These are phyloP conservation scores for Limnothrissa miodon DNA, from an alignment of 2,113 vertebrate species.

Conservation along the genomic window DNA sequence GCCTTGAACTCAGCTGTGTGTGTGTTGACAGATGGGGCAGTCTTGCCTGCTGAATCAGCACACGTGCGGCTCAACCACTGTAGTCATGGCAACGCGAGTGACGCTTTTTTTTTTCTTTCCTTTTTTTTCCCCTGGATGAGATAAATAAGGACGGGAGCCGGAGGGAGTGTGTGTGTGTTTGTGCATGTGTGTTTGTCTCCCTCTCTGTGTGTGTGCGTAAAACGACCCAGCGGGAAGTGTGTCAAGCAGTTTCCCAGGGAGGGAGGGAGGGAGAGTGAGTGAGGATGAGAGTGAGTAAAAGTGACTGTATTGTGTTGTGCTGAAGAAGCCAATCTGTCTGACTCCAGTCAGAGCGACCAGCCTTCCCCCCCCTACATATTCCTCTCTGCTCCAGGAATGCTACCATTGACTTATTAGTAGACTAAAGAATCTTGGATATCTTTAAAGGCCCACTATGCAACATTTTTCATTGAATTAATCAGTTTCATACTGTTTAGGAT, in stretches of 20 bases:
- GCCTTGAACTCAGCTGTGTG: slow-evolving; percentile 7
- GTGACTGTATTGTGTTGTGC: neutral
- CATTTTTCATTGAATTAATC: no score
- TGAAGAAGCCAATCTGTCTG: neutral
- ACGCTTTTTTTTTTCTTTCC: slow-evolving; percentile 52
- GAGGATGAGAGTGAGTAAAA: neutral
- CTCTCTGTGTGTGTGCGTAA: slow-evolving; percentile 35
- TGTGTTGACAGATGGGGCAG: slow-evolving; percentile 57
- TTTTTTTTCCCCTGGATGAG: slow-evolving; percentile 51
- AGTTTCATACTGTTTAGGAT: neutral
- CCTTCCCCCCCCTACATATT: no score
- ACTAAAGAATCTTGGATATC: no score
- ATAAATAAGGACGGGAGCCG: slow-evolving; percentile 65
- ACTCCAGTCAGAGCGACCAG: neutral
- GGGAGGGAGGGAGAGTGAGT: slow-evolving; percentile 3
- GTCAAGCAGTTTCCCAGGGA: slow-evolving; percentile 18
- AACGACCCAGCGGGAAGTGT: slow-evolving; percentile 37
- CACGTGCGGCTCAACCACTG: slow-evolving; percentile 61
- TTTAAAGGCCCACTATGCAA: no score
- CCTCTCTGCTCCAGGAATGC: neutral
- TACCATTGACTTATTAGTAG: neutral
- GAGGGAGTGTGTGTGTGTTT: slow-evolving; percentile 26
- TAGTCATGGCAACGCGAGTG: slow-evolving; percentile 66
- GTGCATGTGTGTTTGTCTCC: slow-evolving; percentile 36
- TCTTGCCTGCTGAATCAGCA: slow-evolving; percentile 66